These are phyloP conservation scores for Paratrypauchen microcephalus DNA, from an alignment of 2,797 vertebrate species.

Conservation along the genomic window DNA sequence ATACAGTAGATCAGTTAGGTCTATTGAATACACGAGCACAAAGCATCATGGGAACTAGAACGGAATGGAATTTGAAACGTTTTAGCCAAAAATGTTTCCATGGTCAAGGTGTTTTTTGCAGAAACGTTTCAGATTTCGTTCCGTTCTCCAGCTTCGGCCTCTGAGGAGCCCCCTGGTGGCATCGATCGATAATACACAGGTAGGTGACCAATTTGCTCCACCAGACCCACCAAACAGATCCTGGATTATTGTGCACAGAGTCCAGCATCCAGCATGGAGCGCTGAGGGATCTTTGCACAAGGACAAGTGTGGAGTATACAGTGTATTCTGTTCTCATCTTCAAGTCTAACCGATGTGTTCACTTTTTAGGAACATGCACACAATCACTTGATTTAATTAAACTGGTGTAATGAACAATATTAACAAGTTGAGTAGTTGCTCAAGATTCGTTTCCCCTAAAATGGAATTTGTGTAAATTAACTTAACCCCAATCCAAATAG, in stretches of 20 bases:
- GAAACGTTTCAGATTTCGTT: constrained; percentile 88
- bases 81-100: constrained; percentile 87
- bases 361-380: background rate
- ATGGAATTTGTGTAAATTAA: too few relatives aligned
- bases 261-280: constrained; percentile 38
- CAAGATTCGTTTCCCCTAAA: too few relatives aligned
- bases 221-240: constrained; percentile 24
- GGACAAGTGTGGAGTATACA: constrained; percentile 25
- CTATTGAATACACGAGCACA: constrained; percentile 25
- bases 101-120: constrained; percentile 86
- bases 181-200: constrained; percentile 46
- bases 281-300: constrained; percentile 33
- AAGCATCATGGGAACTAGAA: constrained; percentile 56
- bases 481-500: too few relatives aligned
- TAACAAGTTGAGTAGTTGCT: too few relatives aligned
- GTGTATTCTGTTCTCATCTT: constrained; percentile 35
- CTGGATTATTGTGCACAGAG: constrained; percentile 27
- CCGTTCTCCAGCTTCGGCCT: constrained; percentile 73
- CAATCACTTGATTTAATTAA: background rate
- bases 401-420: too few relatives aligned
- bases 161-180: constrained; percentile 9
- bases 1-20: constrained; percentile 15
- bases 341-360: constrained; percentile 1
- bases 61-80: constrained; percentile 87
- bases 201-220: constrained; percentile 64